phyloP scores from a whole-genome alignment of 2,113 vertebrate species.

The Calidris pugnax region DNA sequence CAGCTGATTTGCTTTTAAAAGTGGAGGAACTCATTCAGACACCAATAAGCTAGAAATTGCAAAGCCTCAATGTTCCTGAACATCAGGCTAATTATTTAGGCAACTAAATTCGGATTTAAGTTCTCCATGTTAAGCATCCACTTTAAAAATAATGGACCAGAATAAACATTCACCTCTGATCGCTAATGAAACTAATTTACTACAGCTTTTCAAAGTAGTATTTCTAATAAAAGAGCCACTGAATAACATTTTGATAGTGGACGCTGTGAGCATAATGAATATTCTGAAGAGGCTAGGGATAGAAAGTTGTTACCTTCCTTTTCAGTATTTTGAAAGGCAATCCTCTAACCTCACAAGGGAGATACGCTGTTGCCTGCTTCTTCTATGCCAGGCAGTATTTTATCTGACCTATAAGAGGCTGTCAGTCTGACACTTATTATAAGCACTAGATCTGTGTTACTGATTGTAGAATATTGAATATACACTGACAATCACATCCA shows the following conservation, averaged over 20 bases:
- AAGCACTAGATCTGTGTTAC: conserved; percentile 43
- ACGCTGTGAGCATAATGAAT: conserved; percentile 43
- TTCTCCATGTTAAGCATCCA: conserved; percentile 12
- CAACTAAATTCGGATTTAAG: background rate
- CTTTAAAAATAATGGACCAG: conserved; percentile 50
- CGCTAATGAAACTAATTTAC: conserved; percentile 64
- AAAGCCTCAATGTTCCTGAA: background rate
- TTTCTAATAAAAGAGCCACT: conserved; percentile 53
- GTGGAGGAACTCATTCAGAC: background rate
- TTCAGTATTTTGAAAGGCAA: conserved; percentile 50
- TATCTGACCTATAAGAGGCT: conserved; percentile 55
- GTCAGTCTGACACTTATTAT: conserved; percentile 36
- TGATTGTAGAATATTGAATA: conserved; percentile 49
- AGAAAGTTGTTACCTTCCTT: conserved; percentile 62
- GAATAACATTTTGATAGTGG: conserved; percentile 56
- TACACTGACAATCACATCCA: conserved; percentile 27
- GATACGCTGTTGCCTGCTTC: background rate
- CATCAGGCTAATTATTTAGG: background rate
- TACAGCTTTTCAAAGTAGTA: conserved; percentile 41
- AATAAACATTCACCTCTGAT: conserved; percentile 29
- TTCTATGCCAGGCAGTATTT: conserved; percentile 20
- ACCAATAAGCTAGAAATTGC: background rate
- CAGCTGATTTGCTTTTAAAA: background rate
- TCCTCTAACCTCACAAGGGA: conserved; percentile 15
- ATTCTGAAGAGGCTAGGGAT: conserved; percentile 31